Conservation (phyloP, 2,113 vertebrate species). For the Psittacara wagleri region DNA sequence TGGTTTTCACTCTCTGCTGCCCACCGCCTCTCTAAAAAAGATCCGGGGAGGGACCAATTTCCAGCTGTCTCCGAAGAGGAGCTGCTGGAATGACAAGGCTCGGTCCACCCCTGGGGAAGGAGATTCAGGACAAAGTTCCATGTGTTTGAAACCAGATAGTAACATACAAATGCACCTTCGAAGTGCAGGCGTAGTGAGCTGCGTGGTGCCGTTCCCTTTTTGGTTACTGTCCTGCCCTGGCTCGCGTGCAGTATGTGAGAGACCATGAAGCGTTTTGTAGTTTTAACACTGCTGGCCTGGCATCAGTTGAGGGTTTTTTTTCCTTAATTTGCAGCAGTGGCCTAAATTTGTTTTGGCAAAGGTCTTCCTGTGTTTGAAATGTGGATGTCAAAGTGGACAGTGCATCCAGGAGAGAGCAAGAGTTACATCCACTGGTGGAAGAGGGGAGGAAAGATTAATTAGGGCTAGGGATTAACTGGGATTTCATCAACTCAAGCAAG, state of each 20-base stretch:
- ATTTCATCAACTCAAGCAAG: not conserved
- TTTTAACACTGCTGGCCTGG: not conserved
- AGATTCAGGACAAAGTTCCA: not conserved
- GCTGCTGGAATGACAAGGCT: not conserved
- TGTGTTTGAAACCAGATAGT: not conserved
- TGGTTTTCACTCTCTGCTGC: not conserved
- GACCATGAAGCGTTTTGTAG: rapidly evolving
- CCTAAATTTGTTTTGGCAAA: not conserved
- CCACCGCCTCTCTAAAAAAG: not conserved
- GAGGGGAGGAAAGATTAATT: not conserved
- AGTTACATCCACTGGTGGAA: not conserved
- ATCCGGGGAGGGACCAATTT: not conserved
- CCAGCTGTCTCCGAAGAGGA: not conserved
- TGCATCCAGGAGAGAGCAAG: not conserved
- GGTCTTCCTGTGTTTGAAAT: not conserved
- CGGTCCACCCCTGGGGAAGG: not conserved
- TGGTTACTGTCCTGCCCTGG: not conserved
- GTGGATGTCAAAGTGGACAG: not conserved
- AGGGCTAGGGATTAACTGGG: not conserved
- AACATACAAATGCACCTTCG: not conserved
- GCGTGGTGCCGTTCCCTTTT: not conserved
- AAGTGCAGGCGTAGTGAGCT: not conserved
- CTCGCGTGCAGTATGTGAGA: not conserved
- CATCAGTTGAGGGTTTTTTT: not conserved
- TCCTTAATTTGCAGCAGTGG: not conserved